These are phyloP conservation scores for Bombus difficillimus DNA, from an alignment of 1,140 invertebrate species.

Conservation along the genomic window DNA sequence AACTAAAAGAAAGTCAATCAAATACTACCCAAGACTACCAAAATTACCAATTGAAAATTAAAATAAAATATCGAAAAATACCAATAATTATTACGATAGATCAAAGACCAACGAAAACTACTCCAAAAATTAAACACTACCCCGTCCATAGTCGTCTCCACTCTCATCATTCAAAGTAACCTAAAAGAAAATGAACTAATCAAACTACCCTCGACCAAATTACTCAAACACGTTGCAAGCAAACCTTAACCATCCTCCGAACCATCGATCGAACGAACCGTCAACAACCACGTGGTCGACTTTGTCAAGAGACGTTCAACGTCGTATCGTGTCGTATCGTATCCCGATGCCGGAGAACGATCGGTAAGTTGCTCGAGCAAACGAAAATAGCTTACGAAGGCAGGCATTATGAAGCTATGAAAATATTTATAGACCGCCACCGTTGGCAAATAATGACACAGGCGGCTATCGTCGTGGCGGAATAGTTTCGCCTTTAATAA, in stretches of 20 bases:
- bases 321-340: neutral
- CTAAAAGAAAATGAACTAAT: no score
- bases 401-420: conserved; percentile 56
- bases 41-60: no score
- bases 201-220: no score
- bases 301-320: neutral
- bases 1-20: no score
- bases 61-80: no score
- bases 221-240: no score
- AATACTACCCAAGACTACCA: no score
- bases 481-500: conserved; percentile 45
- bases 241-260: neutral
- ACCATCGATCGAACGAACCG: neutral
- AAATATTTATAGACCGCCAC: conserved; percentile 53
- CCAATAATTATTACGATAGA: no score
- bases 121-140: no score
- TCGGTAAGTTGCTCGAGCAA: conserved; percentile 40
- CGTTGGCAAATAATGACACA: conserved; percentile 55
- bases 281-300: conserved; percentile 3
- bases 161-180: no score
- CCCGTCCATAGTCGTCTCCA: no score
- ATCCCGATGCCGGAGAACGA: conserved; percentile 13
- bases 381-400: conserved; percentile 49
- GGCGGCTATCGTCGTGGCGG: conserved; percentile 5
- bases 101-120: no score